These are phyloP conservation scores for Cataglyphis hispanica DNA, from an alignment of 1,140 invertebrate species.

Conservation along the genomic window DNA sequence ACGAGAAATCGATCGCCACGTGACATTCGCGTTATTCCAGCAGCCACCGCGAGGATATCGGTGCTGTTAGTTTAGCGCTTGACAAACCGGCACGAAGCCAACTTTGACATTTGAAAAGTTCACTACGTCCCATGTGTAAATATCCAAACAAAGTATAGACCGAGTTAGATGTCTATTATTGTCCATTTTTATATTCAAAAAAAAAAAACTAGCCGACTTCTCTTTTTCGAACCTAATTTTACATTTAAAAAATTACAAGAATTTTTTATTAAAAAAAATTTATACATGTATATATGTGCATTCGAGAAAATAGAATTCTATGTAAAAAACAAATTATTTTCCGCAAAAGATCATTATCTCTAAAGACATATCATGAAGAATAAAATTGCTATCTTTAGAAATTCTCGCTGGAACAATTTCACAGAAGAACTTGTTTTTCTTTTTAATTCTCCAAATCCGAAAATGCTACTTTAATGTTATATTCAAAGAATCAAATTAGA, in stretches of 20 bases:
- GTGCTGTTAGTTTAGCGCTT: constrained; percentile 43
- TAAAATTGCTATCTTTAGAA: neutral
- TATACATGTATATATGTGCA: too few species aligned
- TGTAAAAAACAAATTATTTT: neutral
- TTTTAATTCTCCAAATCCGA: constrained; percentile 17
- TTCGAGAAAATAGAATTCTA: neutral
- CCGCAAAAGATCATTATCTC: neutral
- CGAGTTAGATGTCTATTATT: neutral
- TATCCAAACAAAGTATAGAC: neutral
- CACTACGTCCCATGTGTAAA: neutral
- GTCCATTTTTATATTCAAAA: neutral
- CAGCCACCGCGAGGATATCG: constrained; percentile 24
- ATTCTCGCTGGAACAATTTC: neutral
- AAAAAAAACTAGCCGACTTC: neutral
- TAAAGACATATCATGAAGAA: neutral
- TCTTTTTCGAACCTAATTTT: neutral
- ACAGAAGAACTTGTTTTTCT: neutral
- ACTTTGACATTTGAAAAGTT: constrained; percentile 56
- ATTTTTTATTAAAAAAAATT: neutral
- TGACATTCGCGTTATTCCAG: constrained; percentile 44
- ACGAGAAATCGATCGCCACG: constrained; percentile 22
- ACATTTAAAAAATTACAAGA: neutral
- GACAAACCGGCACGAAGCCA: constrained; percentile 22
- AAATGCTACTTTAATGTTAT: neutral
- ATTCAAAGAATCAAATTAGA: neutral